Evolutionary conservation across 2,797 vertebrate species (phyloP), one percentile per base, ranked within the genome.

Genomic region (Atherinosoma microstoma): DNA sequence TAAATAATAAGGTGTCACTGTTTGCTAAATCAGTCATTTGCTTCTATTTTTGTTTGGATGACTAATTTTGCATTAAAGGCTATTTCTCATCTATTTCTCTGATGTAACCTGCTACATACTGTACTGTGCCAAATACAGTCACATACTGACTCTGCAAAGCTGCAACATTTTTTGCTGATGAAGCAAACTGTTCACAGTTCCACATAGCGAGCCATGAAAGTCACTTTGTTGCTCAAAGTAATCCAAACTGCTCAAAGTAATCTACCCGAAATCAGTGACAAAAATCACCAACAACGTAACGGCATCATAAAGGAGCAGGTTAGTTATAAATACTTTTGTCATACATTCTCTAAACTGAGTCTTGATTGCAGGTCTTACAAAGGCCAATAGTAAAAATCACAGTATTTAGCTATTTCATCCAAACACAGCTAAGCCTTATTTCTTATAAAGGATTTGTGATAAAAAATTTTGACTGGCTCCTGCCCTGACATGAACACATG

Each of bases 171-270:
- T 76, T 58, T 84, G 90, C 86, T 87, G 90, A 89, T 0, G 54
- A 62, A 20, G 78, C 84, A 83, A 73, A 78, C 63, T 36, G 40
- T 78, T 80, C 70, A 73, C 79, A 87, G 86, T 88, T 87, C 78
- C 80, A 88, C 83, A 83, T 84, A 74, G 83, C 5, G 60, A 80
- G 76, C 86, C 84, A 71, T 89, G 87, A 85, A 85, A 88, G 80
- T 87, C 83, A 87, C 81, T 86, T 75, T 13, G 73, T 85, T 90
- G 85, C 78, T 86, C 84, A n/a, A n/a, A n/a, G n/a, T n/a, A n/a
- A 87, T 85, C 85, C 76, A 27, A 71, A 78, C 75, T 40, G 81
- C 76, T 75, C 42, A 34, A 3, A 42, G 76, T 75, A 24, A 79
- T 84, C 80, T 67, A 58, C 67, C 58, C 54, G 2, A 57, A 71